These are phyloP conservation scores for Cherax quadricarinatus DNA, from an alignment of 1,140 invertebrate species.

Conservation along the genomic window DNA sequence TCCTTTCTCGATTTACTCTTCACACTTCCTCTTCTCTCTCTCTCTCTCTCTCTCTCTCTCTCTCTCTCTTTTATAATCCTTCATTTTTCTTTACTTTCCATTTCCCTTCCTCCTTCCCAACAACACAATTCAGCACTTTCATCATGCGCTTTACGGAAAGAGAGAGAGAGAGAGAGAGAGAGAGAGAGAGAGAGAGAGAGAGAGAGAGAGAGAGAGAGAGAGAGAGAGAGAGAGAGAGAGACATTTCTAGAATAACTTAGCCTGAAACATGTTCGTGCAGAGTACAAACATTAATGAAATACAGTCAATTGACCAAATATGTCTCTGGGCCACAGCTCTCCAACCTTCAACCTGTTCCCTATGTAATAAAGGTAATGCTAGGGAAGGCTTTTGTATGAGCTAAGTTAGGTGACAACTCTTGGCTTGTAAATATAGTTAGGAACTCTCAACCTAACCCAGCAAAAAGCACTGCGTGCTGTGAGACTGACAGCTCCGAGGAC, in stretches of 20 bases:
- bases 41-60: background rate
- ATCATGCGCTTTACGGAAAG: background rate
- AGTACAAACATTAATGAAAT: too few species aligned
- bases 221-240: background rate
- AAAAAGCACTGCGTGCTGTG: too few species aligned
- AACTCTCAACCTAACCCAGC: too few species aligned
- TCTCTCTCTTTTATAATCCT: background rate
- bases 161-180: constrained; percentile 21
- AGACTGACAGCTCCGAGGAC: too few species aligned
- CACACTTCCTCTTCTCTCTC: background rate
- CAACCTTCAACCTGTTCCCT: too few species aligned
- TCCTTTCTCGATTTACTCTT: background rate
- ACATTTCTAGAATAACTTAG: background rate
- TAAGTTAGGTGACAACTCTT: too few species aligned
- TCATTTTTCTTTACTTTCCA: background rate
- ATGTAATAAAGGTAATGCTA: too few species aligned
- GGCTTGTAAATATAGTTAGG: too few species aligned
- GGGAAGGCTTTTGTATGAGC: too few species aligned
- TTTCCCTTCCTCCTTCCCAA: background rate
- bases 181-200: background rate
- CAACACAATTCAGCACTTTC: background rate
- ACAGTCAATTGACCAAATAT: too few species aligned
- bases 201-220: background rate
- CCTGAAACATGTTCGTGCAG: background rate
- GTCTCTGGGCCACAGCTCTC: too few species aligned